Percentiles rank a stretch among this genome's conserved stretches.
Evolutionary conservation across 2,797 vertebrate genomes (phyloP).

Genomic region (Novumbra hubbsi): DNA sequence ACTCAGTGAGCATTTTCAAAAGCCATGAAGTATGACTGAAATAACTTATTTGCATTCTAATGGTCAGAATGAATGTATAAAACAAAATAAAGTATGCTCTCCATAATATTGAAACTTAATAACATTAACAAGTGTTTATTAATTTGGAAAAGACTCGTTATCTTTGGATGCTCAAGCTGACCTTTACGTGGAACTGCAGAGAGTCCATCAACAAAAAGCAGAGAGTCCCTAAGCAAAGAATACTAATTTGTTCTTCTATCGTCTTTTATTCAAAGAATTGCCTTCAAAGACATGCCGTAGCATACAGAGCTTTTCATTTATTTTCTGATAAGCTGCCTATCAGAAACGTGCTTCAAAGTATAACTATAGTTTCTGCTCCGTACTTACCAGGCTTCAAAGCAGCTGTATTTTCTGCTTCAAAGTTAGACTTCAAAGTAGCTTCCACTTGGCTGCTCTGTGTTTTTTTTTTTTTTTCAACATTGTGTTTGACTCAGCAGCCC

Average conservation of each 20-base stretch:
- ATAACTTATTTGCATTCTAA: too few species aligned
- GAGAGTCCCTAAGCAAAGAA: slow-evolving; percentile 16
- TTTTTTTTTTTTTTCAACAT: slow-evolving; percentile 14
- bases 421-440: neutral
- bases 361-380: too few species aligned
- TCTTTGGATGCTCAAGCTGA: too few species aligned
- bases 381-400: slow-evolving; percentile 14
- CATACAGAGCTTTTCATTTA: slow-evolving; percentile 43
- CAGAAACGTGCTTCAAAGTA: neutral
- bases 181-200: neutral
- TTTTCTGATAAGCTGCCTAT: neutral
- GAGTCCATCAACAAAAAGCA: neutral
- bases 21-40: too few species aligned
- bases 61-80: too few species aligned
- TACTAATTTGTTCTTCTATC: slow-evolving; percentile 9
- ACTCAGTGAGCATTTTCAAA: too few species aligned
- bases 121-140: too few species aligned
- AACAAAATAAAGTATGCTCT: too few species aligned
- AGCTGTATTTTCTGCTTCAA: neutral
- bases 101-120: too few species aligned
- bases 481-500: neutral
- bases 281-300: neutral
- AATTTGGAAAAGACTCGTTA: too few species aligned
- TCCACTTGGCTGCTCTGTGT: neutral
- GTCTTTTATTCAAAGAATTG: slow-evolving; percentile 20